Percentiles rank a stretch among this genome's conserved stretches.
These are phyloP conservation scores for Protaetia brevitarsis DNA, from an alignment of 1,140 invertebrate genomes.

Conservation along the genomic window DNA sequence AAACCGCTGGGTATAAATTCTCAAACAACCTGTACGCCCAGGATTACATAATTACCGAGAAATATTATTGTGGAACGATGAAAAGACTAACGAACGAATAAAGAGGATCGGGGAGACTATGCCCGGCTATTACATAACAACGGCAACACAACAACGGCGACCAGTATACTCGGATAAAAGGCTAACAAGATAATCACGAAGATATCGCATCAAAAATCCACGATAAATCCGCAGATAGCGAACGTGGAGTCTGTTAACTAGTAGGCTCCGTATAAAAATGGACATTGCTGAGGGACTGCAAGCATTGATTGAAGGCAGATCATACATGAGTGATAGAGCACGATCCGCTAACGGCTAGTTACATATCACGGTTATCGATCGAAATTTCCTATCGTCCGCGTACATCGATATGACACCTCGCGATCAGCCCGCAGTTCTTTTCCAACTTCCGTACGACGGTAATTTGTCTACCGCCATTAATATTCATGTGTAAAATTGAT, in stretches of 20 bases:
- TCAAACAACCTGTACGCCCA: not conserved
- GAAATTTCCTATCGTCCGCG: conserved; percentile 27
- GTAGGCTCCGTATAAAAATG: conserved; percentile 21
- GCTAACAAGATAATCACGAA: conserved; percentile 26
- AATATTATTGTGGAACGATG: not conserved
- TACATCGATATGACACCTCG: conserved; percentile 33
- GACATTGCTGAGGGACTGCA: conserved; percentile 18
- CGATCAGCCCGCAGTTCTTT: conserved; percentile 19
- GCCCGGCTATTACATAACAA: conserved; percentile 19
- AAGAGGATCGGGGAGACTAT: not conserved
- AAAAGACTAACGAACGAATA: not conserved
- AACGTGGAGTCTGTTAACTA: conserved; percentile 8
- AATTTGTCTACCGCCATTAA: conserved; percentile 23
- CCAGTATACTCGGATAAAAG: conserved; percentile 16
- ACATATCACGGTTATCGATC: conserved; percentile 34
- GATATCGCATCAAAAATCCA: conserved; percentile 24
- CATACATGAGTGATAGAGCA: conserved; percentile 38
- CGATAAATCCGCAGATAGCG: conserved; percentile 22
- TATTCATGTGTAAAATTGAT: conserved; percentile 23
- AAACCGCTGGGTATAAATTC: not conserved
- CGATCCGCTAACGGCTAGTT: conserved; percentile 34
- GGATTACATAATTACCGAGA: conserved; percentile 9
- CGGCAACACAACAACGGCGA: not conserved
- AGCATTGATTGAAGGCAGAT: conserved; percentile 38
- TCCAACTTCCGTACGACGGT: conserved; percentile 12